Evolutionary conservation across 1,140 invertebrate species (phyloP), one percentile per base, ranked within the genome.

Genomic region (Scaptomyza pallida): DNA sequence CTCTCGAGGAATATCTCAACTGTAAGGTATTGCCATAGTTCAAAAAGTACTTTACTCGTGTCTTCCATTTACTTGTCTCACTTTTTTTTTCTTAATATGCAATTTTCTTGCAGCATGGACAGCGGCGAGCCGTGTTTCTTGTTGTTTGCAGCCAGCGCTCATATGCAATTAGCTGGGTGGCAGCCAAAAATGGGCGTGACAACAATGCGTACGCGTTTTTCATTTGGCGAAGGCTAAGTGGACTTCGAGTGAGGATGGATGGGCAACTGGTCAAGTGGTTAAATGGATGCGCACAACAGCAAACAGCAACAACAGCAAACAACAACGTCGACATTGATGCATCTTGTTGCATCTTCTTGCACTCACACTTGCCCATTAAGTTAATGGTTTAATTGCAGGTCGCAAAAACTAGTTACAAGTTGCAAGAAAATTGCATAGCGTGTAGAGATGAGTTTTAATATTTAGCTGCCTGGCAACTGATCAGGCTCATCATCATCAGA

Each of bases 381-480:
- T 88, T 86, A 86, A 86, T 88, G 81, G 81, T 86, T 88, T 86
- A 86, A 86, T 86, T 88, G 81, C 75, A 57, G 81, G 60, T 79
- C 44, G 15, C 40, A 30, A 16, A n/a, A 16, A 16, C 10, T 10
- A 33, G 26, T 23, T 19, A 8, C 26, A 30, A 30, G 8, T 30
- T 30, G 26, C 0, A 2, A 9, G 26, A 30, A 72, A 67, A 72
- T 72, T 72, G 54, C 47, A 52, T 45, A 23, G 48, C 63, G 56
- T 68, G 69, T 65, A 51, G 75, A 52, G 62, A 79, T 83, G 51
- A 52, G 50, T 88, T 88, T 75, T 78, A 64, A 67, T 72, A 78
- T 78, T 72, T 65, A 82, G 62, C 62, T 59, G 56, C 51, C 37
- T 63, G 5, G 16, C 41, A 12, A 12, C 48, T 75, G 77, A 86